Conservation (phyloP, 2,888 invertebrate genomes). For the Hypolimnas misippus region DNA sequence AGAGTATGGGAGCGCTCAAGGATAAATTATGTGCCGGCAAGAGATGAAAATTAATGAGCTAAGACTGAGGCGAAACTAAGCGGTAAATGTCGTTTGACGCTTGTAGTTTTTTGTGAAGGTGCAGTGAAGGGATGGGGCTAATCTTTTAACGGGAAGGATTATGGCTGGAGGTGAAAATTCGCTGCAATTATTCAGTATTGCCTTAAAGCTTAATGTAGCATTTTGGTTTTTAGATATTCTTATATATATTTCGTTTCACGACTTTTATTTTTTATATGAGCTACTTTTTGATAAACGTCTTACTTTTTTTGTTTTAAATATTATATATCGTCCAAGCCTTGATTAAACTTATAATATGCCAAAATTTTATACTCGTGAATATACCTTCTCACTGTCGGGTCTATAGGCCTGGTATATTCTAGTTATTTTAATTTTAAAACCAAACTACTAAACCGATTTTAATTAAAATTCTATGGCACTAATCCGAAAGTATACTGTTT, state of each 20-base stretch:
- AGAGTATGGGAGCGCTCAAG: slow-evolving; percentile 79
- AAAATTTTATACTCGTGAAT: too few relatives aligned
- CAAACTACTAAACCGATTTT: too few relatives aligned
- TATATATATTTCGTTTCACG: background rate
- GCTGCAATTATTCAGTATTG: slow-evolving; percentile 37
- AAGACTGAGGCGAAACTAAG: slow-evolving; percentile 63
- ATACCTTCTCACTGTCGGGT: too few relatives aligned
- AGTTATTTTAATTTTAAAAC: too few relatives aligned
- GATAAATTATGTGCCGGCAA: slow-evolving; percentile 77
- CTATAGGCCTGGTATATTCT: too few relatives aligned
- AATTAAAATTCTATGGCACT: too few relatives aligned
- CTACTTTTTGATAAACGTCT: background rate
- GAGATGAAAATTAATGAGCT: slow-evolving; percentile 84
- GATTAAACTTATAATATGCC: too few relatives aligned
- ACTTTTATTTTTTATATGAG: background rate
- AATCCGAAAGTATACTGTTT: too few relatives aligned
- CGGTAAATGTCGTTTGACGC: slow-evolving; percentile 41
- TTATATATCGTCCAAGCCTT: too few relatives aligned
- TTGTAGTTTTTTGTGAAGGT: slow-evolving; percentile 42
- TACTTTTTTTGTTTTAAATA: background rate
- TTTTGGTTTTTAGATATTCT: background rate
- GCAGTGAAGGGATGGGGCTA: slow-evolving; percentile 22
- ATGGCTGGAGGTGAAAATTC: slow-evolving; percentile 16
- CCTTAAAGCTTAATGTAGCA: slow-evolving; percentile 7
- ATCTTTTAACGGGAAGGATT: slow-evolving; percentile 35